Base-by-base conservation (phyloP, 2,113 vertebrate genomes). In the Madoqua kirkii region DNA sequence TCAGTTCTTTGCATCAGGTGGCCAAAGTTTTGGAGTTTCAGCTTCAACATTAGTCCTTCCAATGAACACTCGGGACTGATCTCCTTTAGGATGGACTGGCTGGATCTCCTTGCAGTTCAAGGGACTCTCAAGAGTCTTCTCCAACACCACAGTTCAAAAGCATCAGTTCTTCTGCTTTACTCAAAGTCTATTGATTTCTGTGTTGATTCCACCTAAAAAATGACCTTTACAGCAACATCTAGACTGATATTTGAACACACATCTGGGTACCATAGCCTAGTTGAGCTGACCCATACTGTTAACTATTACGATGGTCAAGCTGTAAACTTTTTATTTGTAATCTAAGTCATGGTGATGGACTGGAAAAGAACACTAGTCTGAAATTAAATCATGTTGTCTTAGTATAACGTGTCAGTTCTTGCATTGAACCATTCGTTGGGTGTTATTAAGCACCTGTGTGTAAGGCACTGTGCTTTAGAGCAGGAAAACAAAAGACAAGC, bases 391-490 rank as follows among this genome's bases (percentile, higher is more conserved):
- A 8, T 40, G 23, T 55, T 25, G 11, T 78, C 27, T 16, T 54
- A 71, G 4, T 40, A n/a, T 17, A 17, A 54, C n/a, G 52, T 17
- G 40, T 92, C 43, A 6, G 1, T 54, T 59, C 60, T 55, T 83
- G 48, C 3, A 3, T 31, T 1, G 2, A 25, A 19, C 43, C 36
- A 7, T 48, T 76, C 17, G 0, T 71, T 40, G 19, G 21, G 5
- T 36, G n/a, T 67, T 48, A 27, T 40, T n/a, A 54, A 62, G 74
- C 33, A 19, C 36, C 55, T 60, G 1, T 1, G 7, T 82, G n/a
- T 62, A 48, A 91, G 71, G 16, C 76, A 10, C 7, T 40, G 33
- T 50, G 76, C 62, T 48, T 27, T 43, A 60, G 1, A 4, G 19
- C 40, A 33, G 74, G 57, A 87, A 83, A 67, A 13, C 45, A 29